phyloP scores from a whole-genome alignment of 2,113 vertebrate species.

The Muscicapa adusta region DNA sequence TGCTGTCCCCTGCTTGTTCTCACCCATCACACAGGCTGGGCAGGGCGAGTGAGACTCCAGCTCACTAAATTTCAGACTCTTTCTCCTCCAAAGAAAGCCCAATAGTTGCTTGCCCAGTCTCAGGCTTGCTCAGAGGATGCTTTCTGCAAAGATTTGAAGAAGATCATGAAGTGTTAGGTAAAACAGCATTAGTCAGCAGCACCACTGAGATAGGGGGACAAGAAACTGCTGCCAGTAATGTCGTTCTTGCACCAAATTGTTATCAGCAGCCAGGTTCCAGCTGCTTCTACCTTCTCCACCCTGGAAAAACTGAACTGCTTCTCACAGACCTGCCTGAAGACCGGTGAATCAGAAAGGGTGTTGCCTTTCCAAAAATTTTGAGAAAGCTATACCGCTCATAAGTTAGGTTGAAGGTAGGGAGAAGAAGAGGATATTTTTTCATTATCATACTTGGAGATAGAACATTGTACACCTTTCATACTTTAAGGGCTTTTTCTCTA shows the following conservation, averaged over 20 bases:
- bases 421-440: not conserved
- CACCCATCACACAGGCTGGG: rapidly evolving
- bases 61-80: not conserved
- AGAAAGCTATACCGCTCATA: not conserved
- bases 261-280: not conserved
- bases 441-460: not conserved
- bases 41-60: not conserved
- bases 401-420: not conserved
- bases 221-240: not conserved
- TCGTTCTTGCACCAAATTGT: not conserved
- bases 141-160: not conserved
- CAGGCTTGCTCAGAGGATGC: not conserved
- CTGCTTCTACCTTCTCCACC: not conserved
- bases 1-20: not conserved
- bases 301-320: not conserved
- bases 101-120: not conserved
- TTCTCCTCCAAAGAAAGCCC: not conserved
- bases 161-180: not conserved
- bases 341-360: not conserved
- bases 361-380: not conserved
- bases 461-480: not conserved
- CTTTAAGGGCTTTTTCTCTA: not conserved
- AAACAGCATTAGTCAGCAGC: not conserved
- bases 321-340: not conserved
- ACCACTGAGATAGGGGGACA: not conserved